phyloP scores from a whole-genome alignment of 2,888 invertebrate species.

The Allygus modestus region DNA sequence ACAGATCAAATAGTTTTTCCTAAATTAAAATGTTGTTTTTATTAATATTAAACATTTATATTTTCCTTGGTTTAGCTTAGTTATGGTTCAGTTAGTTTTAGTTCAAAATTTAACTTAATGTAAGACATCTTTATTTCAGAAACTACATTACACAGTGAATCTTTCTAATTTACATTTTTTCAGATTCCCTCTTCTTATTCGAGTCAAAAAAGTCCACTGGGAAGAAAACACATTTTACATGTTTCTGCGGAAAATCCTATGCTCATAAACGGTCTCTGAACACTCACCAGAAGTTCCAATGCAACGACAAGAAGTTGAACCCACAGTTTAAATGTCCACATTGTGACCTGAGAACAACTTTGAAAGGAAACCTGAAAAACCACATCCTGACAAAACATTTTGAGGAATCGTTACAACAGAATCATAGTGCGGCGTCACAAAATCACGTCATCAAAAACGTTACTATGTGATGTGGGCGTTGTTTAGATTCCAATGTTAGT shows the following conservation, averaged over 20 bases:
- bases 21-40: too few species aligned
- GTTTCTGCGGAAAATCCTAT: slow-evolving; percentile 61
- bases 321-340: slow-evolving; percentile 66
- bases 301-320: slow-evolving; percentile 68
- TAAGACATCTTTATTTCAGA: too few species aligned
- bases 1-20: too few species aligned
- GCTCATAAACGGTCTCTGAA: slow-evolving; percentile 57
- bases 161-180: too few species aligned
- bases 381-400: slow-evolving; percentile 64
- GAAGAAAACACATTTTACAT: not conserved
- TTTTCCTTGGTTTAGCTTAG: too few species aligned
- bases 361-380: slow-evolving; percentile 67
- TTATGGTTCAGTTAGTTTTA: too few species aligned
- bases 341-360: slow-evolving; percentile 65
- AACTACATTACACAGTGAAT: too few species aligned
- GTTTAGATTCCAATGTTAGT: slow-evolving; percentile 23
- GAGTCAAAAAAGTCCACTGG: not conserved
- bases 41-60: too few species aligned
- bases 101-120: too few species aligned
- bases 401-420: not conserved
- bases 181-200: not conserved
- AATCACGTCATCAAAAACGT: not conserved
- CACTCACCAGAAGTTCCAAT: slow-evolving; percentile 67
- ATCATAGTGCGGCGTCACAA: not conserved
- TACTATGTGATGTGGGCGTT: slow-evolving; percentile 29